phyloP scores from a whole-genome alignment of 2,113 vertebrate species.

The Phaethornis superciliosus region DNA sequence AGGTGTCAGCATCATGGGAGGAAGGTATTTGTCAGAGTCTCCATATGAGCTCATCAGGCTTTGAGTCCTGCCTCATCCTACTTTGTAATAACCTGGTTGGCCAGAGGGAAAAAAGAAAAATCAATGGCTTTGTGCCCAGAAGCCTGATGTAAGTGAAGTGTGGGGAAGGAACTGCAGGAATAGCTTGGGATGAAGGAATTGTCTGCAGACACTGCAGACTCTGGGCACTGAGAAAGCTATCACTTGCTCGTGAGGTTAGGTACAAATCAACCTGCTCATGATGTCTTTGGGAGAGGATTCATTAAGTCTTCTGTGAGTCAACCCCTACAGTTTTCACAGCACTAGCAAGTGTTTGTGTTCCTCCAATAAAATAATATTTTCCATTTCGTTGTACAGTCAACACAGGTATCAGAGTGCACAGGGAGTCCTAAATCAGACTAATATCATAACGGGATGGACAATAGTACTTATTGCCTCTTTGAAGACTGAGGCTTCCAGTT shows the following conservation, averaged over 20 bases:
- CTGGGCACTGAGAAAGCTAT: not conserved
- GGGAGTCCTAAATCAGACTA: not conserved
- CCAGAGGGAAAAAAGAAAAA: not conserved
- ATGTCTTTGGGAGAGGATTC: not conserved
- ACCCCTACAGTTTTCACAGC: not conserved
- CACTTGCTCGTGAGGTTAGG: not conserved
- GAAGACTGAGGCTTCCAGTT: not conserved
- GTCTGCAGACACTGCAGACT: not conserved
- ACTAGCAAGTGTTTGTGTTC: not conserved
- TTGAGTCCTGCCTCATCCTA: not conserved
- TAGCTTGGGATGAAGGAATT: not conserved
- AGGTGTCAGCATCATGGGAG: not conserved
- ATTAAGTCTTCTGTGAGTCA: not conserved
- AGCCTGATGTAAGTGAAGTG: not conserved
- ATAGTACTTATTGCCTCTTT: not conserved
- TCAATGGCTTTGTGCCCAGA: not conserved
- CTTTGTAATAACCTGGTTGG: not conserved
- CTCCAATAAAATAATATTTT: not conserved
- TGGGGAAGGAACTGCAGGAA: not conserved
- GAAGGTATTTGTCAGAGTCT: not conserved
- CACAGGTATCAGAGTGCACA: not conserved
- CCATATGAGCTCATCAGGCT: not conserved
- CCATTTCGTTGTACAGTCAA: not conserved
- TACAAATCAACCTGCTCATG: not conserved
- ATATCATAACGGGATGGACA: not conserved